A percentile compares a stretch with the other conserved stretches of the same genome.
Conservation (phyloP, 2,888 invertebrate genomes). For the Platypus cylindrus region DNA sequence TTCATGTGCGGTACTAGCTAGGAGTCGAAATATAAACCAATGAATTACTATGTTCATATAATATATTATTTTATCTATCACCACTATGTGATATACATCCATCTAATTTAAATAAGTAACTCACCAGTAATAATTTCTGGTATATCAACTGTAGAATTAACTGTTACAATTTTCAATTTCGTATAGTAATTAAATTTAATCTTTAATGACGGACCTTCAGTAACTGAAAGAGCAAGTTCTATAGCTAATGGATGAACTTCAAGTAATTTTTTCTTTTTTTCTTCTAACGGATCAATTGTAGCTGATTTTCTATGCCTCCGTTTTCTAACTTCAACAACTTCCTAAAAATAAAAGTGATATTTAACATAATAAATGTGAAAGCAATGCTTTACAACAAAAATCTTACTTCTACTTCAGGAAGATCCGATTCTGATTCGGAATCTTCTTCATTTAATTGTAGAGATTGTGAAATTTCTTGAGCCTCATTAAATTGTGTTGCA, state of each 20-base stretch:
- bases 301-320: slow-evolving; percentile 47
- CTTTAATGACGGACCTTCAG: slow-evolving; percentile 51
- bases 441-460: slow-evolving; percentile 48
- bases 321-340: slow-evolving; percentile 39
- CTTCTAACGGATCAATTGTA: slow-evolving; percentile 53
- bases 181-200: slow-evolving; percentile 57
- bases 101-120: neutral
- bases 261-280: slow-evolving; percentile 52
- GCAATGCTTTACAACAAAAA: neutral
- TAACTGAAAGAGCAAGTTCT: slow-evolving; percentile 44
- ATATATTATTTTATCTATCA: neutral
- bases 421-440: slow-evolving; percentile 31
- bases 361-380: too few species aligned
- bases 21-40: slow-evolving; percentile 10
- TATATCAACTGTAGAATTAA: slow-evolving; percentile 47
- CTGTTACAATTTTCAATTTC: slow-evolving; percentile 61
- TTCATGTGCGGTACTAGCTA: slow-evolving; percentile 40
- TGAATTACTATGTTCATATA: too few species aligned
- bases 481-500: slow-evolving; percentile 43
- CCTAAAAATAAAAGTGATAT: too few species aligned
- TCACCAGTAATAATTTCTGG: slow-evolving; percentile 43
- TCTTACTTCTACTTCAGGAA: slow-evolving; percentile 23
- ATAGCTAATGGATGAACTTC: slow-evolving; percentile 63
- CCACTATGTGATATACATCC: slow-evolving; percentile 1
- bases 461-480: slow-evolving; percentile 39